A percentile compares a stretch with the other conserved stretches of the same genome.
Conservation (phyloP, 2,888 invertebrate genomes). For the Colletes collaris region DNA sequence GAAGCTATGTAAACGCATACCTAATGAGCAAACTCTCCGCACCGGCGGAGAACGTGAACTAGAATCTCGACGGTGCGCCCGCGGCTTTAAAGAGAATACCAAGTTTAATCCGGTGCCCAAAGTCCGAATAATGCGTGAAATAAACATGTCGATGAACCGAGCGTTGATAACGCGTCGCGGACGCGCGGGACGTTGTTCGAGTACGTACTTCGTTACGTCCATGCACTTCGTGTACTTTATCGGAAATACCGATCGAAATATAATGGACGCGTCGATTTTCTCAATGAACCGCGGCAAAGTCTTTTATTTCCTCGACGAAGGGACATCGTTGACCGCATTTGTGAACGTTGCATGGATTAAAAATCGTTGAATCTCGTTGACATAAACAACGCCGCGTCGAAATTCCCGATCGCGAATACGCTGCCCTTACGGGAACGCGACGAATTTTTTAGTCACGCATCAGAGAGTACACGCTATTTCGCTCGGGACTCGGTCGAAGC, state of each 20-base stretch:
- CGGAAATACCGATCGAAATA: neutral
- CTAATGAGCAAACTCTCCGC: constrained; percentile 42
- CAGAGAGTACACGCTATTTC: neutral
- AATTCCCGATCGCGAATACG: too few species aligned
- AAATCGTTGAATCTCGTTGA: constrained; percentile 25
- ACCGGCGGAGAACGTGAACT: constrained; percentile 34
- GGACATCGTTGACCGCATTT: neutral
- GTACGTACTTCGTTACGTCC: neutral
- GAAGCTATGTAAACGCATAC: constrained; percentile 45
- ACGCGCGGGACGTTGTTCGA: neutral
- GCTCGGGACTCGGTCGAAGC: neutral
- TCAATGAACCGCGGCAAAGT: neutral
- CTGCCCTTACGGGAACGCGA: too few species aligned
- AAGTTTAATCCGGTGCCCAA: constrained; percentile 29
- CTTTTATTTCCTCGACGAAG: constrained; percentile 17
- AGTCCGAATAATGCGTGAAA: constrained; percentile 41
- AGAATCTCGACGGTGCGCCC: constrained; percentile 33
- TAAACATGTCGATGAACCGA: constrained; percentile 26
- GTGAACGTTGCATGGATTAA: constrained; percentile 36
- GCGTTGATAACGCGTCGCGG: neutral
- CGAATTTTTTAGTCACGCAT: too few species aligned
- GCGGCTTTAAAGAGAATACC: constrained; percentile 44
- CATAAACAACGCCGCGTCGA: constrained; percentile 32
- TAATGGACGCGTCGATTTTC: constrained; percentile 4
- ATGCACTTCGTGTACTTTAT: neutral